These are phyloP conservation scores for Phyllopteryx taeniolatus DNA, from an alignment of 2,113 vertebrate species.

Conservation along the genomic window DNA sequence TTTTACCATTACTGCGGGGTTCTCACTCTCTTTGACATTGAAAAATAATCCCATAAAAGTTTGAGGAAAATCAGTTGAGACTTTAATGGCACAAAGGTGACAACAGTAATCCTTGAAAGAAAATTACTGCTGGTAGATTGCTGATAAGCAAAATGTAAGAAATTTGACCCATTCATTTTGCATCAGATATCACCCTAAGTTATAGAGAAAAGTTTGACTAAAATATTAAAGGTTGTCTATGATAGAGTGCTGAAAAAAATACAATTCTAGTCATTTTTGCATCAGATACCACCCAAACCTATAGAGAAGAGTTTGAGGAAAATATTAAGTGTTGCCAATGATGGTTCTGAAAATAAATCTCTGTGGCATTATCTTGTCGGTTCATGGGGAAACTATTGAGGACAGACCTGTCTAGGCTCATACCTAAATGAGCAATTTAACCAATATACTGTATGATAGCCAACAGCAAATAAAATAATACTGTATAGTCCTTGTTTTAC, in stretches of 20 bases:
- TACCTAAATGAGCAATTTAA: neutral
- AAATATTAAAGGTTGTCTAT: neutral
- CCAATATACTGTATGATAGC: neutral
- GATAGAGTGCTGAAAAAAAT: neutral
- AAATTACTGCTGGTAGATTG: neutral
- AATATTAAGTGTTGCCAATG: neutral
- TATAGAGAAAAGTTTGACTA: neutral
- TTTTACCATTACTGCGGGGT: neutral
- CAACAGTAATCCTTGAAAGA: neutral
- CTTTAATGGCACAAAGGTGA: neutral
- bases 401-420: neutral
- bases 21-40: neutral
- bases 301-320: neutral
- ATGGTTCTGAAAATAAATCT: neutral
- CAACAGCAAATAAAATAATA: neutral
- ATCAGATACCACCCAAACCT: neutral
- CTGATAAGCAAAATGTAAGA: neutral
- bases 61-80: neutral
- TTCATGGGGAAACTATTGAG: neutral
- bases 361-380: neutral
- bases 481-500: conserved; percentile 62
- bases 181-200: neutral
- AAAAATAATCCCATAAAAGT: neutral
- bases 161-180: neutral
- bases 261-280: neutral